A percentile compares a stretch with the other conserved stretches of the same genome.
Conservation (phyloP, 2,113 vertebrate genomes). For the Ictalurus punctatus region DNA sequence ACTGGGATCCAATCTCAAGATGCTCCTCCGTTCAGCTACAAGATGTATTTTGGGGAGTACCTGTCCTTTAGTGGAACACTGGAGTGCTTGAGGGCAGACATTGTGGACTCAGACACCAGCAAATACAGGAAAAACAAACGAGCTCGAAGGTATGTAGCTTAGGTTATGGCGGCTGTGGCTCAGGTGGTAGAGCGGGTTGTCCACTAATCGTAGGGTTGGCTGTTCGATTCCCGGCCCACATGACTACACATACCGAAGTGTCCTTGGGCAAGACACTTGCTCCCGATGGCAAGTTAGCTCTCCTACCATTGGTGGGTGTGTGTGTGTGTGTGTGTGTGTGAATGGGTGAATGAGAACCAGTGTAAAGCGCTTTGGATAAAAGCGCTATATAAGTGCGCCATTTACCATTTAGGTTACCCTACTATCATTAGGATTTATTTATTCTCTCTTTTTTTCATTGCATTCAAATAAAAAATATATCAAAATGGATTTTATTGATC, state of each 20-base stretch:
- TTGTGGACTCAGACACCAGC: constrained; percentile 95
- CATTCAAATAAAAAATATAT: background rate
- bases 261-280: no score
- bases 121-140: constrained; percentile 92
- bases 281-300: no score
- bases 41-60: constrained; percentile 97
- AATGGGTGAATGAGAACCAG: no score
- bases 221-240: no score
- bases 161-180: background rate
- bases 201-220: no score
- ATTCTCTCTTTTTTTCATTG: background rate
- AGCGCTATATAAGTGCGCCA: no score
- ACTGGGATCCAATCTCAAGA: constrained; percentile 94
- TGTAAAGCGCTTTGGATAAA: no score
- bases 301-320: no score
- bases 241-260: no score
- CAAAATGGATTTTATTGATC: background rate
- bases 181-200: no score
- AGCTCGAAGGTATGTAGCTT: constrained; percentile 78
- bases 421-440: background rate
- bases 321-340: no score
- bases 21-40: constrained; percentile 87
- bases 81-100: constrained; percentile 93
- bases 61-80: constrained; percentile 95
- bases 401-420: background rate